These are phyloP conservation scores for Palloptera scutellata DNA, from an alignment of 2,888 invertebrate genomes.

Conservation along the genomic window DNA sequence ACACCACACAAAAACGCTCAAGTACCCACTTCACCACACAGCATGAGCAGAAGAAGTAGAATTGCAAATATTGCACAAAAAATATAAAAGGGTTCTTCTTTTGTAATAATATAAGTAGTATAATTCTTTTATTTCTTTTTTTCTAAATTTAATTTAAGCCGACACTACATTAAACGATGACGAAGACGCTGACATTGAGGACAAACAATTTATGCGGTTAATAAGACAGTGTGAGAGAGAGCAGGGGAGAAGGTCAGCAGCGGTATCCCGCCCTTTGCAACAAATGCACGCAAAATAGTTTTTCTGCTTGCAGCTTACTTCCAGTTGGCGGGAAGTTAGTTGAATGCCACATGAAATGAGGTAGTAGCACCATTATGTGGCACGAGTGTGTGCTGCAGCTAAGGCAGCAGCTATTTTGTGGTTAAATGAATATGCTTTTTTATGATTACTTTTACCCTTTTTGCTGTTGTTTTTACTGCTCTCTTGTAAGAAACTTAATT, in stretches of 20 bases:
- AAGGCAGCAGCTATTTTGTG: neutral
- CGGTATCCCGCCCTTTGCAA: neutral
- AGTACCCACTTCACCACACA: neutral
- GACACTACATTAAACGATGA: constrained; percentile 1
- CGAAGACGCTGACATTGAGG: neutral
- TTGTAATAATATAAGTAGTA: too few relatives aligned
- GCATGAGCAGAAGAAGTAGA: neutral
- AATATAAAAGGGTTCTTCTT: neutral
- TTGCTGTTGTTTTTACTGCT: neutral
- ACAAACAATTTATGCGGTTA: constrained; percentile 4
- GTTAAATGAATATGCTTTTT: neutral
- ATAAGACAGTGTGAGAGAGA: neutral
- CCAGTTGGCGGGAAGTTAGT: neutral
- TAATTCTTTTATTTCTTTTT: neutral
- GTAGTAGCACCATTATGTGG: neutral
- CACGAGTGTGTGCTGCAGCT: neutral
- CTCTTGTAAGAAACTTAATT: too few relatives aligned
- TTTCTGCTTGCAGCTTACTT: neutral
- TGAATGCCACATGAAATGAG: neutral
- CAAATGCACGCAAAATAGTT: neutral
- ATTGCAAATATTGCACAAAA: neutral
- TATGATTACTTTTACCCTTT: neutral
- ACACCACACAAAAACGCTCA: constrained; percentile 23
- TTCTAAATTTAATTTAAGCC: neutral
- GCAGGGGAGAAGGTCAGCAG: neutral